These are phyloP conservation scores for Mylabris sibirica DNA, from an alignment of 2,888 invertebrate species.

Conservation along the genomic window DNA sequence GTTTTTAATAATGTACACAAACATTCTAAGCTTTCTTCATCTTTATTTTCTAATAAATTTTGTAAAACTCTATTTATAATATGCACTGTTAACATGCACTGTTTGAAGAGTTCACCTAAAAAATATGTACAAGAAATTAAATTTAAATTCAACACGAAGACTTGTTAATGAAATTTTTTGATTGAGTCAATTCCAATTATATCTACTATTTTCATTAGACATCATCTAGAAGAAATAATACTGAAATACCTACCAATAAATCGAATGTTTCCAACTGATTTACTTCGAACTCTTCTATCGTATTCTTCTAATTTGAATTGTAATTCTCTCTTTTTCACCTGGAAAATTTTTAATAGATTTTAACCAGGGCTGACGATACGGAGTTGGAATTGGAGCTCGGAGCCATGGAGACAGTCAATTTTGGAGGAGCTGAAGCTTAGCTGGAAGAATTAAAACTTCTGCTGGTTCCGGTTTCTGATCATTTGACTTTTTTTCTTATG, in stretches of 20 bases:
- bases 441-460: no score
- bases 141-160: neutral
- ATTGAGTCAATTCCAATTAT: slow-evolving; percentile 40
- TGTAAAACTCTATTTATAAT: slow-evolving; percentile 89
- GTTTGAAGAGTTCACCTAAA: slow-evolving; percentile 88
- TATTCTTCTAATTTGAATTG: slow-evolving; percentile 76
- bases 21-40: slow-evolving; percentile 93
- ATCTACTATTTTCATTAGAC: slow-evolving; percentile 50
- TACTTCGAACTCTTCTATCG: slow-evolving; percentile 78
- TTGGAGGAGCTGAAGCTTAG: no score
- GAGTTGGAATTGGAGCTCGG: no score
- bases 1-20: slow-evolving; percentile 91
- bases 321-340: slow-evolving; percentile 78
- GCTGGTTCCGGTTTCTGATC: no score
- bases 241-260: slow-evolving; percentile 62
- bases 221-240: slow-evolving; percentile 55
- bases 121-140: slow-evolving; percentile 1
- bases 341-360: slow-evolving; percentile 37
- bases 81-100: slow-evolving; percentile 84
- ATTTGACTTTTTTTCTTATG: no score
- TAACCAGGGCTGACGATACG: no score
- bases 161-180: neutral
- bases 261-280: slow-evolving; percentile 90
- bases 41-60: slow-evolving; percentile 75
- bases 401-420: no score